Evolutionary conservation across 2,113 vertebrate genomes (phyloP).

Genomic region (Hystrix cristata): DNA sequence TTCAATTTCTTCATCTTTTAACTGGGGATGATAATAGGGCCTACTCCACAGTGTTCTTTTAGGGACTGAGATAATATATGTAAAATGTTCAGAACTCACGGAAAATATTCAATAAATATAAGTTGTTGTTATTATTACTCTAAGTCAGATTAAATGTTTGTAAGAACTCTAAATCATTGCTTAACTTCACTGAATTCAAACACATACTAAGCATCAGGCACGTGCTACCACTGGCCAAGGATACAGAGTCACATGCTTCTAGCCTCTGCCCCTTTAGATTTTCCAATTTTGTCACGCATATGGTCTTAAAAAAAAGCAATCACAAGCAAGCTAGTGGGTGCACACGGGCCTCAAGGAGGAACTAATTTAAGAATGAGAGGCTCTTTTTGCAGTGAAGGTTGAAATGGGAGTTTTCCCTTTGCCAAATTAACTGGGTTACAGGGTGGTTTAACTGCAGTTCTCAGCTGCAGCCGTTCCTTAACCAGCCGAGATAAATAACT

Average conservation of each 20-base stretch:
- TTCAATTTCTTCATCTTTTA: constrained; percentile 6
- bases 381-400: background rate
- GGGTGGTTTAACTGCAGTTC: background rate
- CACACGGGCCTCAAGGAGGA: background rate
- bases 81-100: background rate
- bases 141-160: constrained; percentile 14
- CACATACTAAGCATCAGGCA: background rate
- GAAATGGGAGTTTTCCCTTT: constrained; percentile 31
- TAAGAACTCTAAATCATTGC: background rate
- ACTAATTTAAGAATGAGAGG: background rate
- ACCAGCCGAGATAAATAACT: constrained; percentile 15
- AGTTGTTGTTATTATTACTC: background rate
- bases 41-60: background rate
- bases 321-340: background rate
- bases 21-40: background rate
- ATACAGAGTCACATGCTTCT: background rate
- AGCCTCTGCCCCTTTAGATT: background rate
- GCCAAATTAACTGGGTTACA: background rate
- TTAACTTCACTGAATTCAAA: constrained; percentile 15
- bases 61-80: constrained; percentile 6
- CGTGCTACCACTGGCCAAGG: background rate
- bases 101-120: background rate
- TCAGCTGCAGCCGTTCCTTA: background rate
- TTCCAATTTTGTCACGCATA: background rate
- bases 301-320: constrained; percentile 5